A percentile compares a stretch with the other conserved stretches of the same genome.
Evolutionary conservation across 2,797 vertebrate species (phyloP).

Genomic region (Podargus strigoides): DNA sequence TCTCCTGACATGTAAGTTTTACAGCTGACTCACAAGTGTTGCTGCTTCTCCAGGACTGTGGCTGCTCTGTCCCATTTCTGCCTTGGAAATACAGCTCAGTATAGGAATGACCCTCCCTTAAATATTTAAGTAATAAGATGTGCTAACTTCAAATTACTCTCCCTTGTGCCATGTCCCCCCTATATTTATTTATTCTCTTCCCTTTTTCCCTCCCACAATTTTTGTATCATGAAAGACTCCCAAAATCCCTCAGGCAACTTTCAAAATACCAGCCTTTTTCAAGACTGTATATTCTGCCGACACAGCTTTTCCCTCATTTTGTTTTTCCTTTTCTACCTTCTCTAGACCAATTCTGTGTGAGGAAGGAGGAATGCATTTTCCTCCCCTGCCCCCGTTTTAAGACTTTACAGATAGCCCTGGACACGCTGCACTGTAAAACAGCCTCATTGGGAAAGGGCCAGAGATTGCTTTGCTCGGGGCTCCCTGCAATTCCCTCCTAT

Average conservation of each 20-base stretch:
- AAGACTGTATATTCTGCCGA: not conserved
- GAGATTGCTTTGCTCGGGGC: accelerated
- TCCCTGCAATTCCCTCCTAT: not conserved
- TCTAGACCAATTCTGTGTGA: not conserved
- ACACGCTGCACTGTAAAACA: not conserved
- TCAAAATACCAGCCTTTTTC: not conserved
- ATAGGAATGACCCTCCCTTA: not conserved
- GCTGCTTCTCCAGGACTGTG: not conserved
- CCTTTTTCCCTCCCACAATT: not conserved
- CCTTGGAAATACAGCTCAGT: not conserved
- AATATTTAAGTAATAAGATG: not conserved
- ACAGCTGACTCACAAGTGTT: not conserved
- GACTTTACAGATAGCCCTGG: not conserved
- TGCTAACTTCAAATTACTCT: not conserved
- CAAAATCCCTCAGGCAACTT: not conserved
- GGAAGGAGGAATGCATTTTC: not conserved
- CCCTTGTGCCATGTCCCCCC: not conserved
- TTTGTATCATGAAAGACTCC: not conserved
- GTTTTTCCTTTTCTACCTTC: not conserved
- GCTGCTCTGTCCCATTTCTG: not conserved
- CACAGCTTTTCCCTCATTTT: not conserved
- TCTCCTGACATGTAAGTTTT: not conserved
- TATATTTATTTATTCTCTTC: not conserved
- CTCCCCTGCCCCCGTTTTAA: not conserved
- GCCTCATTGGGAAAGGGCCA: not conserved